A percentile compares a stretch with the other conserved stretches of the same genome.
phyloP scores from a whole-genome alignment of 2,113 vertebrate genomes.

The Hirundichthys speculiger region DNA sequence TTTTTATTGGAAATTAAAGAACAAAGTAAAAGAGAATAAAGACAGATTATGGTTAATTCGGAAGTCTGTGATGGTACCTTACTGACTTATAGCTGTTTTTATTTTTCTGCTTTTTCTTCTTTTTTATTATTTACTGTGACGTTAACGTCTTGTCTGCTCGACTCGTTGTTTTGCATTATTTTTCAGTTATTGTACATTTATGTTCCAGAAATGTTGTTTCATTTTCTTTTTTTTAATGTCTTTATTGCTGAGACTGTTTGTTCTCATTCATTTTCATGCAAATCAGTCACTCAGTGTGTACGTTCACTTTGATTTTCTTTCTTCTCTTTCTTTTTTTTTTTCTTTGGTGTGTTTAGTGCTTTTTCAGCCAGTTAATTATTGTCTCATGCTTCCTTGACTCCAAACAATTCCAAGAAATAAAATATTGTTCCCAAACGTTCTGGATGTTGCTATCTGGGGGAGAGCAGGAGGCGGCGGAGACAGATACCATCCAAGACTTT shows the following conservation, averaged over 20 bases:
- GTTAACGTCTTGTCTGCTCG: conserved; percentile 76
- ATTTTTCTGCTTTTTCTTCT: conserved; percentile 72
- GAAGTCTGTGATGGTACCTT: conserved; percentile 86
- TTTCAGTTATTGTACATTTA: conserved; percentile 79
- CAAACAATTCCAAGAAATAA: conserved; percentile 97
- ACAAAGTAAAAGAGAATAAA: conserved; percentile 78
- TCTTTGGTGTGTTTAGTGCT: conserved; percentile 77
- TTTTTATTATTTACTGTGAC: conserved; percentile 76
- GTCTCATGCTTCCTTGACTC: conserved; percentile 88
- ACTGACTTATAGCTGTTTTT: conserved; percentile 78
- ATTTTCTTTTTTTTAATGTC: conserved; percentile 74
- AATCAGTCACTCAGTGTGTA: conserved; percentile 77
- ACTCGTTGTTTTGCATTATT: conserved; percentile 49
- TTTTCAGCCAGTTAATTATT: conserved; percentile 76
- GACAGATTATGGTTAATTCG: conserved; percentile 84
- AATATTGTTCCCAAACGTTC: conserved; percentile 93
- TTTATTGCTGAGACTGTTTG: conserved; percentile 73
- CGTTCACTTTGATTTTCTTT: conserved; percentile 84
- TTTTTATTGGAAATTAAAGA: conserved; percentile 79
- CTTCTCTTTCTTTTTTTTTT: conserved; percentile 84
- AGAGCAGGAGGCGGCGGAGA: conserved; percentile 7
- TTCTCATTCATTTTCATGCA: conserved; percentile 83
- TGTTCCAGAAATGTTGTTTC: conserved; percentile 81
- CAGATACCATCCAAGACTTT: conserved; percentile 11
- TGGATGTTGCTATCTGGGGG: conserved; percentile 56